phyloP scores from a whole-genome alignment of 1,140 invertebrate species.

The Magallana angulata region DNA sequence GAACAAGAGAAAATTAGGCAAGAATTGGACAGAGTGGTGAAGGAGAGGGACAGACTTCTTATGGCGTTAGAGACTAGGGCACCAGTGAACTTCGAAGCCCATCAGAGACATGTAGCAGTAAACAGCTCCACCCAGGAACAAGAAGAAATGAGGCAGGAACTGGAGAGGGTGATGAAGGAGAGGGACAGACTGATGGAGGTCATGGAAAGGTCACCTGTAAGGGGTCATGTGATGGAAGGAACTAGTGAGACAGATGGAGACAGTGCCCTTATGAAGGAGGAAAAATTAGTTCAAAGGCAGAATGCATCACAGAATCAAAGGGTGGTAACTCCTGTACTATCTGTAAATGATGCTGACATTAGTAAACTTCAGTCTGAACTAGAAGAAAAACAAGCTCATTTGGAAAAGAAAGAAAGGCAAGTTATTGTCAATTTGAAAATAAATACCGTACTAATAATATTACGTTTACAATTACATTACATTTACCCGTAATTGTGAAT shows the following conservation, averaged over 20 bases:
- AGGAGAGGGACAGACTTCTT: too few relatives aligned
- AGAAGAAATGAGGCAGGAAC: conserved; percentile 30
- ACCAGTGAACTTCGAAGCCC: too few relatives aligned
- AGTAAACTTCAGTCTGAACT: conserved; percentile 51
- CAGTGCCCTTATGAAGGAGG: background rate
- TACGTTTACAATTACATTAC: too few relatives aligned
- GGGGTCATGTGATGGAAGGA: background rate
- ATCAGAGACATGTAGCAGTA: too few relatives aligned
- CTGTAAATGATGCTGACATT: background rate
- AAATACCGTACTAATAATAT: too few relatives aligned
- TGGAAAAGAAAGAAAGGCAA: conserved; percentile 58
- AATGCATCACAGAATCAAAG: background rate
- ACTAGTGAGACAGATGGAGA: too few relatives aligned
- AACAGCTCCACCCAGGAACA: too few relatives aligned
- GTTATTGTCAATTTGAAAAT: too few relatives aligned
- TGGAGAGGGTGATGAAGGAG: conserved; percentile 3
- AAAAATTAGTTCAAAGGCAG: background rate
- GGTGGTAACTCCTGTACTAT: background rate
- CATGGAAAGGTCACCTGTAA: background rate
- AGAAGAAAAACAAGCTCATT: conserved; percentile 48
- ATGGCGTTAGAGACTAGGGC: too few relatives aligned
- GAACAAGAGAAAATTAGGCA: too few relatives aligned
- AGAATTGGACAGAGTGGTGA: too few relatives aligned
- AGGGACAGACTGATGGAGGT: background rate
- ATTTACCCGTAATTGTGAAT: too few relatives aligned